Base-by-base conservation (phyloP, 1,140 invertebrate genomes). In the Leptopilina boulardi region DNA sequence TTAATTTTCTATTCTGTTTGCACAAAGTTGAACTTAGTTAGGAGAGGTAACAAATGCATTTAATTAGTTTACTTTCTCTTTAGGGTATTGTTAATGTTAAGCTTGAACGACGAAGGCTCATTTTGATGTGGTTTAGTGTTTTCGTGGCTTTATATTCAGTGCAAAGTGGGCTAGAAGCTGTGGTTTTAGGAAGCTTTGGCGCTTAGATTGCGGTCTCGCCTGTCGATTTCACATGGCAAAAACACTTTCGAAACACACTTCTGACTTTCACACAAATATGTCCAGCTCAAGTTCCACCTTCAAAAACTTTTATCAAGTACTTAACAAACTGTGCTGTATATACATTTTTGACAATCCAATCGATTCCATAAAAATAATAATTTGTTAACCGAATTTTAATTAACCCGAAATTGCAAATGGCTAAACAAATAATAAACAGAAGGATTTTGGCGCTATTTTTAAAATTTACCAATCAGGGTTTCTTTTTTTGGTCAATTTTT, bases 221-320 rank as follows among this genome's bases (percentile, higher is more conserved):
- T 87, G 86, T 88, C 86, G 83, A 88, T 86, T 87, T 86, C 81
- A 83, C 82, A 70, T 80, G 70, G 79, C 81, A 84, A 85, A 86
- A 88, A 86, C 79, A 66, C 11, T 23, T 66, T 15, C 10, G 15
- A 66, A 38, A 38, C 34, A 66, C 23, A 26, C 54, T 19, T 19
- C 21, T 30, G 54, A 77, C 74, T 80, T 83, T 75, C 82, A 78
- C 77, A 77, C 54, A 74, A 8, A 38, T 38, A 9, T 78, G 71
- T 80, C 70, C 77, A 80, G 70, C 78, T 79, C 77, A 77, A 78
- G 76, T 75, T 71, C 59, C 70, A 77, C 74, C 51, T 59, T 75
- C 76, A 79, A 38, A 75, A 78, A 75, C 77, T 75, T 75, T 66
- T 34, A 79, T 71, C 74, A 75, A 72, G 56, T 26, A 11, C 9